Evolutionary conservation across 2,113 vertebrate genomes (phyloP), one percentile per base, ranked within the genome.

Genomic region (Dicaeum eximium): DNA sequence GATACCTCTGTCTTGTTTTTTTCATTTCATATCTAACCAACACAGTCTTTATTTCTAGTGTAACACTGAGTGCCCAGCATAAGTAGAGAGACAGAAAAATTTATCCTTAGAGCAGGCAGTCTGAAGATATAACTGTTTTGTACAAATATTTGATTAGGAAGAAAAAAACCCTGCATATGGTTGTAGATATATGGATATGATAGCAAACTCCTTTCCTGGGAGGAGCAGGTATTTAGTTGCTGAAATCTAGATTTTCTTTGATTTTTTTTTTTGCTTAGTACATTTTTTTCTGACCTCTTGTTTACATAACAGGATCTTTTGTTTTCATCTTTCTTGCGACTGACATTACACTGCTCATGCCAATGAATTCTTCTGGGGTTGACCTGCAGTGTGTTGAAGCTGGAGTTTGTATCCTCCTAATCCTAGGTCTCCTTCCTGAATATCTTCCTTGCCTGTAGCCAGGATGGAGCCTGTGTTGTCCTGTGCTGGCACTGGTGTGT

Each of bases 381-480:
- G 95, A 81, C 61, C 58, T 5, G 37, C 66, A 21, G 66, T 33
- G 37, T 92, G 78, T 73, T 97, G 95, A 44, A 97, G 80, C 40
- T 97, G 96, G 70, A 98, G 97, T 69, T 95, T 93, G 60, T 96
- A 98, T 25, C 95, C 81, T 72, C 98, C 98, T 53, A 98, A 90
- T 67, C 98, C 98, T 6, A 98, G 97, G 47, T 98, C 98, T 88
- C 98, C 98, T 94, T 98, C 98, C 2, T 95, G 74, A 85, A 98
- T 94, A 60, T 98, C 98, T 88, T 98, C 97, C 69, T 93, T 97
- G 87, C 88, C 48, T 38, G 90, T 84, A 64, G 88, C 37, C 80
- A 92, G 93, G 10, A 51, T 66, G 16, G 93, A 95, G 24, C 75
- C 78, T 77, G 89, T 78, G 42, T 27, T 78, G 48, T 56, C 65